Conservation (phyloP, 2,797 vertebrate genomes). For the Alca torda region DNA sequence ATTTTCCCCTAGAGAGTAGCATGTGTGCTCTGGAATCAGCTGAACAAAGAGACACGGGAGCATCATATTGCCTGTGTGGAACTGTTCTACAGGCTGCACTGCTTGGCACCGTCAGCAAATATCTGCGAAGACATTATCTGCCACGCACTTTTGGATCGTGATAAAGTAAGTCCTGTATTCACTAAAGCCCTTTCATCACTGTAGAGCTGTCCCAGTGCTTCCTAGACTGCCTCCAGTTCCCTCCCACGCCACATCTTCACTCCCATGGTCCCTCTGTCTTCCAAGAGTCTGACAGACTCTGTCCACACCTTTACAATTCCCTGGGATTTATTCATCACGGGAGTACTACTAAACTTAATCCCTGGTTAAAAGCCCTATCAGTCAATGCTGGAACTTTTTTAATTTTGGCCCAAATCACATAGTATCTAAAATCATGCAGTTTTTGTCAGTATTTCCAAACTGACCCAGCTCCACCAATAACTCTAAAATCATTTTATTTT, state of each 20-base stretch:
- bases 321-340: background rate
- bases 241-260: background rate
- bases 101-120: constrained; percentile 89
- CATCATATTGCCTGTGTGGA: constrained; percentile 94
- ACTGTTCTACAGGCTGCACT: constrained; percentile 94
- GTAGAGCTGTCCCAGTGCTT: background rate
- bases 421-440: background rate
- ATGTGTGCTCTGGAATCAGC: constrained; percentile 90
- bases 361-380: background rate
- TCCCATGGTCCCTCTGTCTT: background rate
- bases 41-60: constrained; percentile 89
- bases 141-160: constrained; percentile 85
- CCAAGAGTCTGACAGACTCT: background rate
- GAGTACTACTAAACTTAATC: background rate
- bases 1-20: constrained; percentile 84
- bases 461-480: background rate
- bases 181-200: background rate
- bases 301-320: background rate
- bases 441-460: background rate
- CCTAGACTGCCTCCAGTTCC: background rate
- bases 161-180: constrained; percentile 82
- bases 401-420: background rate
- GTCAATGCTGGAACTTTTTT: background rate
- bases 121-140: constrained; percentile 98
- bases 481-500: background rate